Conservation (phyloP, 2,888 invertebrate genomes). For the Eurytoma californica region DNA sequence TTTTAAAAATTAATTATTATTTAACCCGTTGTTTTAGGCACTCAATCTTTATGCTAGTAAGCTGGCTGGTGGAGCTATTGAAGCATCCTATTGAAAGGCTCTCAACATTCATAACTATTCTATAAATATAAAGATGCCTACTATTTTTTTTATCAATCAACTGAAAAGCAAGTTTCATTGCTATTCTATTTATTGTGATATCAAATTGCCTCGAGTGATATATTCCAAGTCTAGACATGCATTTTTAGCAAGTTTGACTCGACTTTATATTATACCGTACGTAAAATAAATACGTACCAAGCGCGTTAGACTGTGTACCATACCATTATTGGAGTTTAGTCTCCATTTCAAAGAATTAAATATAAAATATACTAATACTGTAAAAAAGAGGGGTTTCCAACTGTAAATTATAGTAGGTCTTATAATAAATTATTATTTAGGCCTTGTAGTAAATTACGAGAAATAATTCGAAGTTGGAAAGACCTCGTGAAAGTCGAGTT, state of each 20-base stretch:
- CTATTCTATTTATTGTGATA: constrained; percentile 51
- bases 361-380: too few relatives aligned
- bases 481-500: too few relatives aligned
- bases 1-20: not conserved
- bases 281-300: constrained; percentile 30
- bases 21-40: constrained; percentile 76
- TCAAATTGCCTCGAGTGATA: constrained; percentile 29
- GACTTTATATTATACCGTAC: constrained; percentile 11
- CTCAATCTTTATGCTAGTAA: constrained; percentile 90
- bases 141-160: constrained; percentile 18
- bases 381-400: too few relatives aligned
- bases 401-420: too few relatives aligned
- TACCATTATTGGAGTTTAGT: not conserved
- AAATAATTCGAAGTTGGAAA: too few relatives aligned
- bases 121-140: not conserved
- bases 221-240: constrained; percentile 8
- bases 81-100: constrained; percentile 73
- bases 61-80: constrained; percentile 84
- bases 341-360: not conserved
- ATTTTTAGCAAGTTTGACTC: constrained; percentile 12
- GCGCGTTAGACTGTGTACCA: constrained; percentile 3
- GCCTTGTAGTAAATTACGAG: too few relatives aligned
- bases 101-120: constrained; percentile 1
- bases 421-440: too few relatives aligned
- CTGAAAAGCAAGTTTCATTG: constrained; percentile 13